Base-by-base conservation (phyloP, 2,888 invertebrate genomes). In the Noctua janthina region DNA sequence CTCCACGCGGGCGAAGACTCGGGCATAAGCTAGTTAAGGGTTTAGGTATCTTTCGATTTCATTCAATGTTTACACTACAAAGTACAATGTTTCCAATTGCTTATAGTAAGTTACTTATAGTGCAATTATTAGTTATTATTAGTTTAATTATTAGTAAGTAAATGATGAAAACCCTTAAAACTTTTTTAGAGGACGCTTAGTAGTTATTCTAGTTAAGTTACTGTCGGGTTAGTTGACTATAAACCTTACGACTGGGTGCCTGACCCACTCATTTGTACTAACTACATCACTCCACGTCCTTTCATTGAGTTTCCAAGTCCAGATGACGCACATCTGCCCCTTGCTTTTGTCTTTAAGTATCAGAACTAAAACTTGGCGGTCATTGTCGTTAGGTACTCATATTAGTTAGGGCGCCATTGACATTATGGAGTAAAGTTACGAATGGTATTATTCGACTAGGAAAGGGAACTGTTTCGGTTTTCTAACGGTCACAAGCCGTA, bases 191-290 rank as follows among this genome's bases (percentile, higher is more conserved):
- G 29, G 29, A 29, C 29, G 29, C 29, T 29, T 29, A 29, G 29
- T 29, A 29, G 29, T 29, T 29, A 29, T n/a, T n/a, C n/a, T n/a
- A n/a, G n/a, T 1, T 20, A 20, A 5, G 35, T 66, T 51, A 56
- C 49, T 66, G n/a, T 4, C 17, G 23, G 49, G 23, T 43, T 17
- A 46, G 13, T 51, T 29, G 17, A 4, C n/a, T 6, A 56, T 79
- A 64, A 84, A 84, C 35, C 35, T 83, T 51, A 84, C 59, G 51
- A 84, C 68, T 64, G 43, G 17, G 15, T n/a, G 17, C n/a, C 66
- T 62, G 71, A 68, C 80, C 71, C 43, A 15, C 46, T 39, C 76
- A 74, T 85, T 85, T 73, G 23, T 62, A 29, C 66, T 67, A 74
- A 80, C 69, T 80, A 85, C 69, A 66, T 46, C n/a, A 73, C 62